These are phyloP conservation scores for Rhipidura dahli DNA, from an alignment of 2,113 vertebrate genomes.

Conservation along the genomic window DNA sequence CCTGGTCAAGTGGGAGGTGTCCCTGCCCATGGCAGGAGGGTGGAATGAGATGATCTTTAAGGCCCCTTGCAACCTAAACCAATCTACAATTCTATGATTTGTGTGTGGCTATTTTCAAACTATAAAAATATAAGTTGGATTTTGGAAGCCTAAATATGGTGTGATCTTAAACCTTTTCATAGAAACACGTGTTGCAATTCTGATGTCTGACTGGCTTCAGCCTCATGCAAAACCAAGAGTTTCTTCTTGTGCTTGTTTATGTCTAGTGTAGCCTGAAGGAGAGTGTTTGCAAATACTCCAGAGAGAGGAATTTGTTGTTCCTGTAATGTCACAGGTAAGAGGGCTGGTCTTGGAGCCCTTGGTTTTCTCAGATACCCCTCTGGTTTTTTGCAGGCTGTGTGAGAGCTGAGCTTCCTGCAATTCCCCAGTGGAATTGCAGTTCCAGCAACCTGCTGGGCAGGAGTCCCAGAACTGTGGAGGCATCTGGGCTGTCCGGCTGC, in stretches of 20 bases:
- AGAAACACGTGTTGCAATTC: not conserved
- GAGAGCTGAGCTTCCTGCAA: not conserved
- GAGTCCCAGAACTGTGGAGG: not conserved
- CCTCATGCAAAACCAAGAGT: not conserved
- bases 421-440: not conserved
- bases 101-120: not conserved
- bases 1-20: not conserved
- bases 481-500: fast-evolving
- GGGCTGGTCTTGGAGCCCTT: not conserved
- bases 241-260: not conserved
- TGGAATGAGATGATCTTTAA: not conserved
- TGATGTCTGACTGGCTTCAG: not conserved
- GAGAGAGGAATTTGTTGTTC: not conserved
- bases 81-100: not conserved
- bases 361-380: fast-evolving
- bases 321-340: not conserved
- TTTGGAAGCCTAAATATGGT: not conserved
- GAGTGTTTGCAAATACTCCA: not conserved
- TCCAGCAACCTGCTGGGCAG: not conserved
- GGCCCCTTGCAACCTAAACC: not conserved
- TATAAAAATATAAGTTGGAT: not conserved
- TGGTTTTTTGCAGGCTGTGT: not conserved
- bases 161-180: not conserved
- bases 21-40: not conserved
- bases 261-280: not conserved